Percentiles rank a stretch among this genome's conserved stretches.
These are phyloP conservation scores for Isaurus tuberculatus DNA, from an alignment of 92 coral and sea anemone genomes.

Conservation along the genomic window DNA sequence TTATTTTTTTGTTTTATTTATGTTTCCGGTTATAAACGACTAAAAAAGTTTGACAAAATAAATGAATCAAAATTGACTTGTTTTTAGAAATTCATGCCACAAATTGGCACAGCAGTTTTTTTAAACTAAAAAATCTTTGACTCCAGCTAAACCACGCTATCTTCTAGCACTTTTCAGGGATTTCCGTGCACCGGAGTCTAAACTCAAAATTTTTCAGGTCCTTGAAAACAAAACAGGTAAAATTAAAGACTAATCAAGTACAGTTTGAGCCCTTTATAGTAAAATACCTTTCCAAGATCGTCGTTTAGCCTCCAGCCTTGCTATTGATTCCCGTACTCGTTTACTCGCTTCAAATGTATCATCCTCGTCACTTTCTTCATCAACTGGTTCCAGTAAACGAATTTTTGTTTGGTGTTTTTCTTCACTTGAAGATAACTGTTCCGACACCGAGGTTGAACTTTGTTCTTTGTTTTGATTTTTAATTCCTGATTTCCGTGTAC, in stretches of 20 bases:
- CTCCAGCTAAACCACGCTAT: too few species aligned
- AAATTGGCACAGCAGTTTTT: too few species aligned
- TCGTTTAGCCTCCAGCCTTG: neutral
- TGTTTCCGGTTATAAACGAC: too few species aligned
- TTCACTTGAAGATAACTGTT: neutral
- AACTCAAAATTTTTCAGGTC: neutral
- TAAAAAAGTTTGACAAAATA: too few species aligned
- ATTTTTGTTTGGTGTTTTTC: neutral
- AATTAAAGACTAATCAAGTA: neutral
- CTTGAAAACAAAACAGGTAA: neutral
- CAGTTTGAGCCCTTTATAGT: neutral
- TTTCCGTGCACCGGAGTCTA: too few species aligned
- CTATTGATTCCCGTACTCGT: neutral
- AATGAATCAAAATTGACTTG: too few species aligned
- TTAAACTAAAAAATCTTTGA: too few species aligned
- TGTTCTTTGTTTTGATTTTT: neutral
- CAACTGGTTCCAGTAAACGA: neutral
- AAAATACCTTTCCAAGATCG: constrained; percentile 5
- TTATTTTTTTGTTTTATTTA: too few species aligned
- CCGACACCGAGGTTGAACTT: constrained; percentile 8
- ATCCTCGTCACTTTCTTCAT: neutral
- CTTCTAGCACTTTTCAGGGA: too few species aligned
- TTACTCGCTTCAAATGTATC: neutral
- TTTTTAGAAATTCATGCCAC: too few species aligned
- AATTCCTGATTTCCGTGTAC: neutral